A percentile compares a stretch with the other conserved stretches of the same genome.
Conservation (phyloP, 2,888 invertebrate species). For the Corbicula japonica region DNA sequence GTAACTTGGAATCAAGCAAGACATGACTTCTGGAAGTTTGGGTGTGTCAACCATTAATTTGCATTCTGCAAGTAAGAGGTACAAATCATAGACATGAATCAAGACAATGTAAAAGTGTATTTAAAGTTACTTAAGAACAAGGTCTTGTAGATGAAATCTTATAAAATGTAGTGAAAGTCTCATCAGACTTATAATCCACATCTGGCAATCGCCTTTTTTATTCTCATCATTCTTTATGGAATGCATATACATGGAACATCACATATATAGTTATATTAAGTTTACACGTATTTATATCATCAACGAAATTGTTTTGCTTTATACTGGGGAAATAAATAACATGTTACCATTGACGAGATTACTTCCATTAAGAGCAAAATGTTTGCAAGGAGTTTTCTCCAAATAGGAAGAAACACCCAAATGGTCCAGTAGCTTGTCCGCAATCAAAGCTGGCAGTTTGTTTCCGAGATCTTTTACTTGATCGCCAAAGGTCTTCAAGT, state of each 20-base stretch:
- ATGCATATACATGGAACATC: no score
- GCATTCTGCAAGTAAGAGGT: slow-evolving; percentile 13
- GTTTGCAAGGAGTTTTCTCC: slow-evolving; percentile 20
- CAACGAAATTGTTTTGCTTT: no score
- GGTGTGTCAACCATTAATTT: slow-evolving; percentile 10
- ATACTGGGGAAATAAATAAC: slow-evolving; percentile 23
- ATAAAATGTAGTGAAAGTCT: no score
- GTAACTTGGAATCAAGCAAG: slow-evolving; percentile 52
- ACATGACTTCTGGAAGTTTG: slow-evolving; percentile 48
- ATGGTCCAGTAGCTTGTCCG: slow-evolving; percentile 52
- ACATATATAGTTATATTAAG: background rate
- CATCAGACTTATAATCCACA: no score
- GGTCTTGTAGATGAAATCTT: no score
- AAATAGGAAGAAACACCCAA: slow-evolving; percentile 53
- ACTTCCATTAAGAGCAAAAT: background rate
- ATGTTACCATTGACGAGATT: slow-evolving; percentile 32
- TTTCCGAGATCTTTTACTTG: slow-evolving; percentile 24
- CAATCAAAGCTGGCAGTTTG: slow-evolving; percentile 12
- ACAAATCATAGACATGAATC: no score
- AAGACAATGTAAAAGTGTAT: no score
- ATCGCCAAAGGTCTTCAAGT: slow-evolving; percentile 29
- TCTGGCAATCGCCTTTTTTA: no score
- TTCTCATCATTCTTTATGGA: no score
- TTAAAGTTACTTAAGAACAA: no score
- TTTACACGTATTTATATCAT: background rate